These are phyloP conservation scores for Campopleginae sp. DNA, from an alignment of 2,888 invertebrate species.

Conservation along the genomic window DNA sequence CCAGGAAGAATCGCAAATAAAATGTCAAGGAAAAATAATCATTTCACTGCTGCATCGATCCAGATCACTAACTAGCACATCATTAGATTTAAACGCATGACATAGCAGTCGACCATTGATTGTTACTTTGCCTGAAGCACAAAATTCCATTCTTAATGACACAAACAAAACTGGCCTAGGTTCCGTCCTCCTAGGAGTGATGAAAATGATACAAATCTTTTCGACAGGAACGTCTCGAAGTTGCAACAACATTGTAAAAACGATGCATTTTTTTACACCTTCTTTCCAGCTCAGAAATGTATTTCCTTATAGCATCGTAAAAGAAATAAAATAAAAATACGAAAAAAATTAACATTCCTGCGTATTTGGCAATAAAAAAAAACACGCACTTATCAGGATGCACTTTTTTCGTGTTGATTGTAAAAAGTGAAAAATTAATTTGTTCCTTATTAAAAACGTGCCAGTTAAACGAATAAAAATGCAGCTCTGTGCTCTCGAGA, in stretches of 20 bases:
- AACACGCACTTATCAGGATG: background rate
- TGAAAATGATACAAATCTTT: background rate
- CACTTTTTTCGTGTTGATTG: background rate
- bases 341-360: background rate
- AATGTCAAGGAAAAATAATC: conserved; percentile 35
- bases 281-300: background rate
- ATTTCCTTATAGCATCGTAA: background rate
- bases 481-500: background rate
- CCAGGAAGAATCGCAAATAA: conserved; percentile 8
- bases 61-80: conserved; percentile 17
- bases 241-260: background rate
- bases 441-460: background rate
- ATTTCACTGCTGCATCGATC: conserved; percentile 50
- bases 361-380: background rate
- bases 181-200: background rate
- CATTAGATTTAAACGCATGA: conserved; percentile 44
- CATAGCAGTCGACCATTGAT: background rate
- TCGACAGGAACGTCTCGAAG: background rate
- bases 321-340: too few species aligned
- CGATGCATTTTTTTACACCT: background rate
- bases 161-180: conserved; percentile 1
- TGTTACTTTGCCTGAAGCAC: background rate
- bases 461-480: background rate
- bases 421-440: background rate
- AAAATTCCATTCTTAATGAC: background rate